Evolutionary conservation across 2,113 vertebrate species (phyloP).

Genomic region (Pagrus major): DNA sequence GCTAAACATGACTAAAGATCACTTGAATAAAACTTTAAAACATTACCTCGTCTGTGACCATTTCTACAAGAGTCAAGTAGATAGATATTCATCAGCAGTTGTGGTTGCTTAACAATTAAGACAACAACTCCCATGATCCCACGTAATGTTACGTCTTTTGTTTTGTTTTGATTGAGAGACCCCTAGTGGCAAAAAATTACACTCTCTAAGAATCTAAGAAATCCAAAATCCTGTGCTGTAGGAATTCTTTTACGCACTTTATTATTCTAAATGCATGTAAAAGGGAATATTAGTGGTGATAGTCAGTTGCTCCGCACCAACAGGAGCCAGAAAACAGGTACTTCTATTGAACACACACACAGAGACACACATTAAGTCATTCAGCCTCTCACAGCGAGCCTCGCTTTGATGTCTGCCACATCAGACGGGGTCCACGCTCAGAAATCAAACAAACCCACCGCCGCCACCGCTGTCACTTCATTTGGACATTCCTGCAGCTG

Average conservation of each 20-base stretch:
- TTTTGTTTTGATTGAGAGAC: too few relatives aligned
- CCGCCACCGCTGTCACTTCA: conserved; percentile 53
- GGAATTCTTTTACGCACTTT: background rate
- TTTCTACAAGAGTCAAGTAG: too few relatives aligned
- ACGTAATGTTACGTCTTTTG: too few relatives aligned
- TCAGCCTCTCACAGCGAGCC: conserved; percentile 40
- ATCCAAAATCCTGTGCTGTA: background rate
- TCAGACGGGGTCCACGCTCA: conserved; percentile 51
- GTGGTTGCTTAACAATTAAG: too few relatives aligned
- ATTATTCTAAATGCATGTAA: background rate
- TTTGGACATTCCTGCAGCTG: conserved; percentile 65
- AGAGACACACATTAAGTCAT: conserved; percentile 32
- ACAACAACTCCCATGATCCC: too few relatives aligned
- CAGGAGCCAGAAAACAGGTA: conserved; percentile 36
- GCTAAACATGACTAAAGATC: too few relatives aligned
- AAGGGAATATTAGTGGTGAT: background rate
- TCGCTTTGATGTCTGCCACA: conserved; percentile 70
- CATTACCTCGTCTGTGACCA: too few relatives aligned
- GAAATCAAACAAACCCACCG: conserved; percentile 54
- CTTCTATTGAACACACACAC: background rate
- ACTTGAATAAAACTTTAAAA: too few relatives aligned
- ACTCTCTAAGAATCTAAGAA: too few relatives aligned
- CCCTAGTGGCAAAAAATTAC: too few relatives aligned
- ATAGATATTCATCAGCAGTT: too few relatives aligned
- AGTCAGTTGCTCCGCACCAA: conserved; percentile 4